These are phyloP conservation scores for Leptonema lineaticorne DNA, from an alignment of 1,140 invertebrate species.

Conservation along the genomic window DNA sequence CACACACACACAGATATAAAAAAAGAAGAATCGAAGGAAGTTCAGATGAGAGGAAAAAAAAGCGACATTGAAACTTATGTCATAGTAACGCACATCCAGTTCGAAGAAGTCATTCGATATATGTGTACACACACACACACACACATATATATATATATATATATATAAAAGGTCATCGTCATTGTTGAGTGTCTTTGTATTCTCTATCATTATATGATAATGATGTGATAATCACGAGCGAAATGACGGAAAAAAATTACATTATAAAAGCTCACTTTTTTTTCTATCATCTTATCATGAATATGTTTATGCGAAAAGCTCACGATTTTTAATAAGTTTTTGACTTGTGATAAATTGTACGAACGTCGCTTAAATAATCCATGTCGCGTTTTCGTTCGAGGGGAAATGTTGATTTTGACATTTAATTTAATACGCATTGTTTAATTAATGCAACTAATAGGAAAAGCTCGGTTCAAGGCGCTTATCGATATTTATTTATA, in stretches of 20 bases:
- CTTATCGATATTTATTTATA: too few relatives aligned
- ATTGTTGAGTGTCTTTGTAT: neutral
- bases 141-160: neutral
- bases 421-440: too few relatives aligned
- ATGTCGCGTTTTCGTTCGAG: too few relatives aligned
- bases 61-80: neutral
- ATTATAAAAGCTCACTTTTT: neutral
- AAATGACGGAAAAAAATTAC: neutral
- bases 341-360: neutral
- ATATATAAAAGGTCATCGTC: neutral
- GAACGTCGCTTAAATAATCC: too few relatives aligned
- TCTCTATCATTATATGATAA: neutral
- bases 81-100: slow-evolving; percentile 1
- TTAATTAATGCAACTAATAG: too few relatives aligned
- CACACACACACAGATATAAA: too few relatives aligned
- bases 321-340: neutral
- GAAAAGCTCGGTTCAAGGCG: too few relatives aligned
- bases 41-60: too few relatives aligned
- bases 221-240: neutral
- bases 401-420: too few relatives aligned
- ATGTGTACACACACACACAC: neutral
- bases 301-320: neutral
- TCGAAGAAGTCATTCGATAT: neutral
- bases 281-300: too few relatives aligned
- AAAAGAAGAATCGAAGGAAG: too few relatives aligned